Base-by-base conservation (phyloP, 2,888 invertebrate species). In the Arrhopalites spinosus region DNA sequence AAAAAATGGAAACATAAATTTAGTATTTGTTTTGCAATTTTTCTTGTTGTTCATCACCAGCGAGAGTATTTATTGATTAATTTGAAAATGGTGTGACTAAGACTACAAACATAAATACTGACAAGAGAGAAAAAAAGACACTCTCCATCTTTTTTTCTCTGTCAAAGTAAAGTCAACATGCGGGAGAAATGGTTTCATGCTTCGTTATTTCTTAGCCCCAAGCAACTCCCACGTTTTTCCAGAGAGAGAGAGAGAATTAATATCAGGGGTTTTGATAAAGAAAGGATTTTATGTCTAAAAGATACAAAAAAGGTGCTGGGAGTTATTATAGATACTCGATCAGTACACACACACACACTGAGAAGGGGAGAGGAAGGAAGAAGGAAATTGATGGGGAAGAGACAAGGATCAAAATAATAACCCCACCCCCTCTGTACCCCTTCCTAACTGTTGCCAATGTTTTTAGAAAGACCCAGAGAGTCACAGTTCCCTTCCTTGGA, bases 341-440 rank as follows among this genome's bases (percentile, higher is more conserved):
- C 20, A 53, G 17, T 17, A 53, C 7, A 15, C 7, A 7, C 36
- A 53, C 7, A 15, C 7, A 7, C 36, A 7, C 36, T 36, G 36
- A 36, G 36, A 36, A 36, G 5, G 3, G 36, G 20, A 23, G 23
- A 23, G 20, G 36, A 36, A 36, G 5, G 3, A 11, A 59, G 59
- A 25, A 23, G 20, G 59, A 8, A 23, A 20, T 7, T 13, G n/a
- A 1, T 2, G n/a, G 23, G 11, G 59, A 59, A 2, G 59, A 59
- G 59, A 23, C 59, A 59, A 20, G 2, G 59, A 59, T 59, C 25
- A 59, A 59, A 59, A 59, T 59, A 23, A 59, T 23, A 59, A 25
- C 59, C 23, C 36, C 36, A 36, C 36, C 23, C 17, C 25, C 11
- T 11, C 25, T 23, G 23, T 23, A 25, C 36, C 5, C 36, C 36